phyloP scores from a whole-genome alignment of 2,113 vertebrate species.

The Megatriorchis doriae region DNA sequence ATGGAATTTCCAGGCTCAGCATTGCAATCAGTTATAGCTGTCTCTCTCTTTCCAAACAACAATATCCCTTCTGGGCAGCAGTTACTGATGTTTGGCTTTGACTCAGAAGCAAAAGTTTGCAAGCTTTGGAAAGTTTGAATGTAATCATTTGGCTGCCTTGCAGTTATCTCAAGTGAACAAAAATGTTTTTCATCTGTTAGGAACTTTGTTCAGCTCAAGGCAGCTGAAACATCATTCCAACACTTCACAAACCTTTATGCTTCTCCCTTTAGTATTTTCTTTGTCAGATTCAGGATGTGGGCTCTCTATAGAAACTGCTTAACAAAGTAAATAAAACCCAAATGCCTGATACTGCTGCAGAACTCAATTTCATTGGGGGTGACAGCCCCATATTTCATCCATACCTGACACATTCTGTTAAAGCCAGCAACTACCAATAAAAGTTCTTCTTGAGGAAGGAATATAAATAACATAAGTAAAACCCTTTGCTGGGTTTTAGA shows the following conservation, averaged over 20 bases:
- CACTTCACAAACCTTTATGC: neutral
- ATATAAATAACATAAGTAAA: neutral
- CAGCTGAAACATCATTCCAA: constrained; percentile 22
- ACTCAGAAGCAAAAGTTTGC: constrained; percentile 44
- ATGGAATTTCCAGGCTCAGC: constrained; percentile 58
- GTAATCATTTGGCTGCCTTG: constrained; percentile 38
- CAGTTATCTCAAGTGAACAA: constrained; percentile 41
- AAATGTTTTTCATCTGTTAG: constrained; percentile 53
- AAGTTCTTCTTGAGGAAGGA: neutral
- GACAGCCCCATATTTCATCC: neutral
- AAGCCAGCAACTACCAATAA: neutral
- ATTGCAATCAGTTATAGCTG: neutral
- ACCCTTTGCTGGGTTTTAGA: neutral
- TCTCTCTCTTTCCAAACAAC: constrained; percentile 42
- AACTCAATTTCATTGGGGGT: neutral
- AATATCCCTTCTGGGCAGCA: constrained; percentile 52
- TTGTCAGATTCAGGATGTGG: neutral
- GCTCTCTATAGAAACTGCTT: neutral
- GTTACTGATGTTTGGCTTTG: constrained; percentile 33
- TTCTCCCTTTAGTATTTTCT: neutral
- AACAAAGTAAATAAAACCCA: neutral
- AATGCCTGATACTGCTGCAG: neutral
- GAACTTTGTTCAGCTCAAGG: neutral
- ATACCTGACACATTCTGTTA: neutral
- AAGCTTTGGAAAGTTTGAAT: constrained; percentile 54